A percentile compares a stretch with the other conserved stretches of the same genome.
phyloP scores from a whole-genome alignment of 2,888 invertebrate species.

The Xestia rhomboidea region DNA sequence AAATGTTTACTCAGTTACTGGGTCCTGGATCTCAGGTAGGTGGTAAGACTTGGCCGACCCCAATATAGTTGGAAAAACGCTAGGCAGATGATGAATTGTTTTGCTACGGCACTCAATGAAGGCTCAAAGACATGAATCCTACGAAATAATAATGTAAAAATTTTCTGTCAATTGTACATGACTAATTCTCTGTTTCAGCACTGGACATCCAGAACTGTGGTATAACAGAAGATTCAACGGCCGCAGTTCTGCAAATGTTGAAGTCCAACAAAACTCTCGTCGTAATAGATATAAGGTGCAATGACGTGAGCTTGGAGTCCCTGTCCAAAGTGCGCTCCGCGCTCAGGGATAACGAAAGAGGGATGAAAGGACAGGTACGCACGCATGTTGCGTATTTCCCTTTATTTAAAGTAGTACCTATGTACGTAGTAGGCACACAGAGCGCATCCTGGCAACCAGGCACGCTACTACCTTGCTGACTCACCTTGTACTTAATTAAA shows the following conservation, averaged over 20 bases:
- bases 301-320: slow-evolving; percentile 88
- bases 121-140: no score
- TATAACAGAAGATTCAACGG: slow-evolving; percentile 91
- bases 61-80: not conserved
- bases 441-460: no score
- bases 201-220: slow-evolving; percentile 94
- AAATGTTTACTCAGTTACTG: no score
- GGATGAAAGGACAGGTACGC: slow-evolving; percentile 86
- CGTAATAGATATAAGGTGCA: slow-evolving; percentile 93
- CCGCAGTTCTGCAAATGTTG: slow-evolving; percentile 91
- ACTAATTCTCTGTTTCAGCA: slow-evolving; percentile 79
- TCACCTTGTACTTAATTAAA: no score
- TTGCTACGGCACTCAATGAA: not conserved
- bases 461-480: no score
- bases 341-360: slow-evolving; percentile 83
- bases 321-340: slow-evolving; percentile 86
- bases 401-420: not conserved
- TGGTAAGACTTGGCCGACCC: not conserved
- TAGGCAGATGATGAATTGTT: not conserved
- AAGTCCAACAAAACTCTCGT: slow-evolving; percentile 92
- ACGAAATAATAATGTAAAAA: no score
- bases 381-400: not conserved
- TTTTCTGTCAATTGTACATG: not conserved
- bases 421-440: no score
- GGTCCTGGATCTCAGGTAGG: no score